phyloP scores from a whole-genome alignment of 2,113 vertebrate species.

The Falcunculus frontatus region DNA sequence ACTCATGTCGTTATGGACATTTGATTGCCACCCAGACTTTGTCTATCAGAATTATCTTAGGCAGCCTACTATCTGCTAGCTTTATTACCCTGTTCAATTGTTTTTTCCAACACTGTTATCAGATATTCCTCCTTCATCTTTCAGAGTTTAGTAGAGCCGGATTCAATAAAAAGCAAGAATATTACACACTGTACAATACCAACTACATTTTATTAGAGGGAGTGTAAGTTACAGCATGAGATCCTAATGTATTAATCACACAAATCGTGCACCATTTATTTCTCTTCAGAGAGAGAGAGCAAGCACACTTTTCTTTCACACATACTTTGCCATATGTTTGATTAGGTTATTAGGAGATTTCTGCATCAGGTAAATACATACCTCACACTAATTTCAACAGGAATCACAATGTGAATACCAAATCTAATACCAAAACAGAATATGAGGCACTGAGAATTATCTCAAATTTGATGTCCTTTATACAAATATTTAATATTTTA shows the following conservation, averaged over 20 bases:
- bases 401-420: not conserved
- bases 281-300: not conserved
- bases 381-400: not conserved
- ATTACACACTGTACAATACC: not conserved
- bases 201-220: not conserved
- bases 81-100: not conserved
- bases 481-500: not conserved
- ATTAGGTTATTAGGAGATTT: not conserved
- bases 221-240: not conserved
- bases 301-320: not conserved
- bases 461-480: not conserved
- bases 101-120: not conserved
- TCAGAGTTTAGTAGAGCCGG: not conserved
- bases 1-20: accelerated
- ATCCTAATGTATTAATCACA: not conserved
- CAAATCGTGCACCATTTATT: not conserved
- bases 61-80: not conserved
- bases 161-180: not conserved
- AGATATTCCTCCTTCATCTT: not conserved
- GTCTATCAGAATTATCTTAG: not conserved
- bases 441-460: not conserved
- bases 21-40: not conserved
- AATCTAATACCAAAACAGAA: not conserved
- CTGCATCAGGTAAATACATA: not conserved
- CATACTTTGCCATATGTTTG: not conserved